phyloP scores from a whole-genome alignment of 1,140 invertebrate species.

The Leptinotarsa lineolata region DNA sequence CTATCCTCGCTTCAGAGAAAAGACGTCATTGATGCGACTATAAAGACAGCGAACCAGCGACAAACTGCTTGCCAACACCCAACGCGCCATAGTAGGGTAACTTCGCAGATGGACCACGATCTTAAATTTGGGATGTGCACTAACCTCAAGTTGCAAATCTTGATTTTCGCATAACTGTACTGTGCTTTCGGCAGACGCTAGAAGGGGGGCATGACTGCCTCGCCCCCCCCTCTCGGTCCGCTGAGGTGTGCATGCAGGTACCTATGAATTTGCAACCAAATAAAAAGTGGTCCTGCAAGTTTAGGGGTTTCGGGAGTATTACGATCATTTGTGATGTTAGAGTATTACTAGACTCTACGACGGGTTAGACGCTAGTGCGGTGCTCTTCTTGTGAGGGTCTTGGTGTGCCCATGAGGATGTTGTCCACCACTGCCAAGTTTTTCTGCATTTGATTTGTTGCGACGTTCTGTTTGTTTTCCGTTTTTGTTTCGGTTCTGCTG shows the following conservation, averaged over 20 bases:
- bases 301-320: conserved; percentile 54
- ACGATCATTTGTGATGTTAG: conserved; percentile 55
- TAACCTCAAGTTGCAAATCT: conserved; percentile 50
- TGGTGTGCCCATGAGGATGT: conserved; percentile 37
- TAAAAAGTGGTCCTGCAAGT: conserved; percentile 58
- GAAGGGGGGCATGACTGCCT: conserved; percentile 45
- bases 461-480: conserved; percentile 27
- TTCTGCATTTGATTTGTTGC: conserved; percentile 22
- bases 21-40: neutral
- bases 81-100: conserved; percentile 14
- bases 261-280: conserved; percentile 57
- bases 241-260: conserved; percentile 45
- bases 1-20: no score
- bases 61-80: neutral
- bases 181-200: conserved; percentile 36
- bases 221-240: conserved; percentile 30
- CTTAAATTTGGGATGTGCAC: conserved; percentile 31
- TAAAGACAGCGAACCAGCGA: neutral
- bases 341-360: conserved; percentile 57
- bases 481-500: conserved; percentile 23
- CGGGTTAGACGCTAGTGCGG: conserved; percentile 53
- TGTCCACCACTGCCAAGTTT: conserved; percentile 14
- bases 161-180: conserved; percentile 55
- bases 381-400: conserved; percentile 27
- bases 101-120: conserved; percentile 20